Evolutionary conservation across 2,888 invertebrate genomes (phyloP).

Genomic region (Carterocephalus palaemon): DNA sequence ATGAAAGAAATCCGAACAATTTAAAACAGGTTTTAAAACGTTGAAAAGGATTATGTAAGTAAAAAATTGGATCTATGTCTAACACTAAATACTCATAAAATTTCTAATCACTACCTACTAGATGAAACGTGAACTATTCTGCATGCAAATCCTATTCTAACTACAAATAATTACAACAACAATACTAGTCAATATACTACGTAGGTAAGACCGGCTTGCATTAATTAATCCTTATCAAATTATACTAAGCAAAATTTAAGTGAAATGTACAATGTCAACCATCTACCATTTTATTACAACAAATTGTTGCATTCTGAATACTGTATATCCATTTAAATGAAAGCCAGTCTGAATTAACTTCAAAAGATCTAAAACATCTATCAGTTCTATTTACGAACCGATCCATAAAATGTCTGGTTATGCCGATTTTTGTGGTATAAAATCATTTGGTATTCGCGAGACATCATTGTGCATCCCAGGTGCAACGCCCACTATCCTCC

Average conservation of each 20-base stretch:
- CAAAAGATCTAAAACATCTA: background rate
- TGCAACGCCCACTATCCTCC: constrained; percentile 10
- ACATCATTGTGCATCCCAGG: background rate
- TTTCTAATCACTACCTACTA: background rate
- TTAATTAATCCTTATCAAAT: background rate
- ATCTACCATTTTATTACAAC: no score
- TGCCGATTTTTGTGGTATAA: constrained; percentile 1
- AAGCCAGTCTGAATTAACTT: background rate
- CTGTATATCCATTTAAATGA: no score
- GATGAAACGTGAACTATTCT: background rate
- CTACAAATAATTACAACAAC: background rate
- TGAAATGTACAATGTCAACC: no score
- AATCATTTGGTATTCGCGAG: background rate
- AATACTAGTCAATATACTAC: background rate
- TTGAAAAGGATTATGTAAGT: no score
- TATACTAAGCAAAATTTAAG: background rate
- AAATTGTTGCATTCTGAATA: background rate
- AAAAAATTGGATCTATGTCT: no score
- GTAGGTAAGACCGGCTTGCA: background rate
- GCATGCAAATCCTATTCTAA: no score
- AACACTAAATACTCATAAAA: no score
- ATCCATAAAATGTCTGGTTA: constrained; percentile 5
- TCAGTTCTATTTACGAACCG: constrained; percentile 12
- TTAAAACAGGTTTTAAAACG: no score
- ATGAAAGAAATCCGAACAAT: no score